Base-by-base conservation (phyloP, 30 jellyfish, hydroid and myxozoan genomes). In the Aurelia coerulea region DNA sequence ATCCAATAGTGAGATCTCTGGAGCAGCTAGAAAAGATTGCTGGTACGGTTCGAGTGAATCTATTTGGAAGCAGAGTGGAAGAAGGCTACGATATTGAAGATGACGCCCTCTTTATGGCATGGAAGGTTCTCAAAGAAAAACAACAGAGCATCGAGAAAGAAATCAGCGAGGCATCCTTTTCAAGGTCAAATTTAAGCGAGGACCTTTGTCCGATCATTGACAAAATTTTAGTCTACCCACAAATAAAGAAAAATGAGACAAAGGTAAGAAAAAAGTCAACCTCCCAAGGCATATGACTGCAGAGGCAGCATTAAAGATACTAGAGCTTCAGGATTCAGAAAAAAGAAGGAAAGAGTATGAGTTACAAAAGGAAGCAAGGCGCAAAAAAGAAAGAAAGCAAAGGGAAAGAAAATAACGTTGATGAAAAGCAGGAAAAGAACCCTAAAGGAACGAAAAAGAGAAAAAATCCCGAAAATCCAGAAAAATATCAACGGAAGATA, bases 51-150 rank as follows among this genome's bases (percentile, higher is more conserved):
- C 19, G 88, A 19, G 41, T 77, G 66, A 56, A 41, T 14, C 59
- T 77, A 16, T 59, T 77, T 53, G 69, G 62, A 32, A 60, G 17
- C 51, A 59, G 88, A 23, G 19, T 77, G 78, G 78, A 77, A 49
- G 88, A 77, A 59, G 59, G 65, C 42, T 23, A 23, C 29, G 29
- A 23, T 23, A 23, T 78, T 11, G 69, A 78, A 35, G 79, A 78
- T 46, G 88, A 78, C 65, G 88, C 88, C 37, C 51, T 59, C 14
- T 78, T 7, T 50, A 78, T 60, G 78, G 88, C 88, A 35, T 62
- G 88, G 65, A 78, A 62, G 34, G 65, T 65, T 4, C 53, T 78
- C 33, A 78, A 78, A 65, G 34, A 17, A 42, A n/a, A 65, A 64
- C 18, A 60, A 23, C 4, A 15, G 3, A 8, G 29, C 41, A 78